Evolutionary conservation across 2,888 invertebrate species (phyloP).

Genomic region (Chironomus riparius): DNA sequence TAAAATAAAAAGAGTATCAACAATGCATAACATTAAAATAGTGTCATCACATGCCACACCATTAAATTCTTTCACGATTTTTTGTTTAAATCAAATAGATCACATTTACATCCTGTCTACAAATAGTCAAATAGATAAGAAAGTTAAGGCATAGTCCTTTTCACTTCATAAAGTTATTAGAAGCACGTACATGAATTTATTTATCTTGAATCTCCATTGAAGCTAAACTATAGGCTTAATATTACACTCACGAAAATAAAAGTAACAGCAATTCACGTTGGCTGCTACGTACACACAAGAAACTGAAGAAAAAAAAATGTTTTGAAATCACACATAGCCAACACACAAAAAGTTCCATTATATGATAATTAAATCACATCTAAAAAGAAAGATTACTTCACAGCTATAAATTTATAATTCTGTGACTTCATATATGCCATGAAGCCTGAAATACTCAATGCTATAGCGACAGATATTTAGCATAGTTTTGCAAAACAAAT

Average conservation of each 20-base stretch:
- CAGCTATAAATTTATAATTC: not conserved
- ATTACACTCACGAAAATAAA: not conserved
- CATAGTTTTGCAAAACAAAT: no score
- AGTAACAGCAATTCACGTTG: not conserved
- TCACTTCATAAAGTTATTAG: not conserved
- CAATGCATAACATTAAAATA: no score
- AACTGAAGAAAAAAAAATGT: not conserved
- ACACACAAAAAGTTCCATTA: conserved; percentile 1
- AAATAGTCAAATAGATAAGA: not conserved
- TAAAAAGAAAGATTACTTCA: conserved; percentile 14
- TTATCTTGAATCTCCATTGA: no score
- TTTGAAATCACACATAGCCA: not conserved
- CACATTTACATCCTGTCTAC: not conserved
- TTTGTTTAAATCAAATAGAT: no score
- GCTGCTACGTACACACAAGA: not conserved
- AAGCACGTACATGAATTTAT: no score
- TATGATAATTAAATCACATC: conserved; percentile 25
- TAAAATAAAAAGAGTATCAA: no score
- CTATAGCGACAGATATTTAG: not conserved
- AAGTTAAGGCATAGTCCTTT: not conserved
- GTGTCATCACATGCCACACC: no score
- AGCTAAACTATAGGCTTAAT: not conserved
- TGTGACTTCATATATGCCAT: not conserved
- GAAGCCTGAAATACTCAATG: not conserved
- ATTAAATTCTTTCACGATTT: no score